Percentiles rank a stretch among this genome's conserved stretches.
Evolutionary conservation across 2,113 vertebrate genomes (phyloP).

Genomic region (Tetrao urogallus): DNA sequence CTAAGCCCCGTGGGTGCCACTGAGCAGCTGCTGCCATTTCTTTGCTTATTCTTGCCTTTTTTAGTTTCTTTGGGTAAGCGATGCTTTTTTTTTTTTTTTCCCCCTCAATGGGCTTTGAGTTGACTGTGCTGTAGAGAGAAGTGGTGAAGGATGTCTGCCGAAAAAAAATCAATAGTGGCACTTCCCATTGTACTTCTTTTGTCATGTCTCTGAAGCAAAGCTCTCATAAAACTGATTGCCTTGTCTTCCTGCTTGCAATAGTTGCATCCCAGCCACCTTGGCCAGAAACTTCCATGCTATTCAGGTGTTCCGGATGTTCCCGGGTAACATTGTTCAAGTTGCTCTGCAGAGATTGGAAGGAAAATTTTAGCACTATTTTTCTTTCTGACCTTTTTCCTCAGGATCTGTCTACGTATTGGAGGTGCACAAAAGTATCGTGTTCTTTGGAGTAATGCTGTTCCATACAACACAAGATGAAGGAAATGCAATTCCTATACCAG

Average conservation of each 20-base stretch:
- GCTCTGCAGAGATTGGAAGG: not conserved
- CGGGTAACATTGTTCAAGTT: not conserved
- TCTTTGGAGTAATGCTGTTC: not conserved
- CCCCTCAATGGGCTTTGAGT: not conserved
- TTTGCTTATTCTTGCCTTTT: not conserved
- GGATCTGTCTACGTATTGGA: not conserved
- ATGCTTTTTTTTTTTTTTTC: not conserved
- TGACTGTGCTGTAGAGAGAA: not conserved
- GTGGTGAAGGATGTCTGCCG: not conserved
- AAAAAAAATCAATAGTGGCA: accelerated
- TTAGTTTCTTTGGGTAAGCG: not conserved
- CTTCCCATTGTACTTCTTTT: not conserved
- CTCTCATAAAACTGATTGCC: not conserved
- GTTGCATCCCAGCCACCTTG: no score
- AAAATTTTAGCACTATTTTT: not conserved
- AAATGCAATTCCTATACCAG: not conserved
- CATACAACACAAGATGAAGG: not conserved
- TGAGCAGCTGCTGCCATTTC: not conserved
- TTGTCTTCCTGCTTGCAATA: not conserved
- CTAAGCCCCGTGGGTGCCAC: not conserved
- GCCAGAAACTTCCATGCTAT: not conserved
- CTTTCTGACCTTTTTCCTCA: not conserved
- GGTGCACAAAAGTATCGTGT: accelerated
- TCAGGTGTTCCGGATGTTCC: not conserved
- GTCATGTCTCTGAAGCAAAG: accelerated